A percentile compares a stretch with the other conserved stretches of the same genome.
Conservation (phyloP, 2,797 vertebrate species). For the Tolypeutes matacus region DNA sequence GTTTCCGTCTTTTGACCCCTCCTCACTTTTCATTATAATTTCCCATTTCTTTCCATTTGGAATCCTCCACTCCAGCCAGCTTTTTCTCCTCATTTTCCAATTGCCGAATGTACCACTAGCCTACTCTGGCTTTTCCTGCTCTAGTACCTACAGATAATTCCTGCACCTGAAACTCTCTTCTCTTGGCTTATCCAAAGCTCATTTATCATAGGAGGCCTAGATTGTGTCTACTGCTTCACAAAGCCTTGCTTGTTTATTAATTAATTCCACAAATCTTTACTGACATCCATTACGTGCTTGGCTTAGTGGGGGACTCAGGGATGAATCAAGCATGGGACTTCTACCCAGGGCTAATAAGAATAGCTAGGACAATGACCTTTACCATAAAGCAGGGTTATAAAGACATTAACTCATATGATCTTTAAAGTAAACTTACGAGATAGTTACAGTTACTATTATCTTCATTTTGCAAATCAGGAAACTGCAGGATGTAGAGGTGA, state of each 20-base stretch:
- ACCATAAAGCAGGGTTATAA: not conserved
- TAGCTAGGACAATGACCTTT: not conserved
- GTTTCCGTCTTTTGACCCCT: not conserved
- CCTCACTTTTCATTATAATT: not conserved
- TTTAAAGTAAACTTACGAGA: not conserved
- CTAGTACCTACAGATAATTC: not conserved
- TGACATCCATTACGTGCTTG: not conserved
- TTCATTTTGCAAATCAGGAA: slow-evolving; percentile 18
- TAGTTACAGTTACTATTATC: not conserved
- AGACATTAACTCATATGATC: not conserved
- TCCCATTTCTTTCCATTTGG: not conserved
- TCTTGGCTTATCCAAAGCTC: not conserved
- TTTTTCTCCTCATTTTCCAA: not conserved
- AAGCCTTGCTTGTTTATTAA: not conserved
- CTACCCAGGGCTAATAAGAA: not conserved
- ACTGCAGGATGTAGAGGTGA: not conserved
- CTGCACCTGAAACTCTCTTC: not conserved
- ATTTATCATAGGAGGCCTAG: not conserved
- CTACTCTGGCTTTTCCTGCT: not conserved
- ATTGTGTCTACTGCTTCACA: not conserved
- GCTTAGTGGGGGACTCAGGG: not conserved
- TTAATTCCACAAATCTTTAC: too few species aligned
- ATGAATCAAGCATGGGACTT: not conserved
- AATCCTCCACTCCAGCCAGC: too few species aligned
- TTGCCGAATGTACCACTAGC: not conserved